Base-by-base conservation (phyloP, 92 coral and sea anemone genomes). In the Metridium senile region DNA sequence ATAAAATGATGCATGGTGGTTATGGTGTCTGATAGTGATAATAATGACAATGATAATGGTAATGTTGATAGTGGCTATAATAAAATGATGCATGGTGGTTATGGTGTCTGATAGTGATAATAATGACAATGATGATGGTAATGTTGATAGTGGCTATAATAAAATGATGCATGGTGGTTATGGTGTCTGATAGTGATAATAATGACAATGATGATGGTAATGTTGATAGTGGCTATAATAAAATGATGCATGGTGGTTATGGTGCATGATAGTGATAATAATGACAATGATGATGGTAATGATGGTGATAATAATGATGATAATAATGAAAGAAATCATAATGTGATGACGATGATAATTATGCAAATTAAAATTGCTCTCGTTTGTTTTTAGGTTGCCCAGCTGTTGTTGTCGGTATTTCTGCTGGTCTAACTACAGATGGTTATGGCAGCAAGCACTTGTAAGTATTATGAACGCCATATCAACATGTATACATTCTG, bases 391-490 rank as follows among this genome's bases (percentile, higher is more conserved):
- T 53, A 95, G 99, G 99, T 54, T 85, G 93, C 34, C 99, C 99
- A 1, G 97, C 96, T 4, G 87, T 95, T 25, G 95, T 95, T 0
- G 97, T 95, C 0, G 99, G 97, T 62, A 86, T 95, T 46, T 95
- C 97, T 1, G 94, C 96, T 58, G 99, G 99, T 25, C 81, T 95
- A 58, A 89, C 99, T 1, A 84, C 87, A 7, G 97, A 95, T 30
- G 99, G 96, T 27, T 95, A 95, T 69, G 99, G 99, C 31, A 95
- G 93, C 83, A 52, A 89, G 34, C 79, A 82, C 74, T 95, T 95
- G 99, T 95, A 84, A 87, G 99, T 68, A n/a, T 20, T 31, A n/a
- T n/a, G n/a, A n/a, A n/a, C n/a, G n/a, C 21, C 1, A 62, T 61
- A 26, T 61, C 31, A 25, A 16, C 10, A 72, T 17, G 19, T 72